Base-by-base conservation (phyloP, 2,113 vertebrate species). In the Xiphias gladius region DNA sequence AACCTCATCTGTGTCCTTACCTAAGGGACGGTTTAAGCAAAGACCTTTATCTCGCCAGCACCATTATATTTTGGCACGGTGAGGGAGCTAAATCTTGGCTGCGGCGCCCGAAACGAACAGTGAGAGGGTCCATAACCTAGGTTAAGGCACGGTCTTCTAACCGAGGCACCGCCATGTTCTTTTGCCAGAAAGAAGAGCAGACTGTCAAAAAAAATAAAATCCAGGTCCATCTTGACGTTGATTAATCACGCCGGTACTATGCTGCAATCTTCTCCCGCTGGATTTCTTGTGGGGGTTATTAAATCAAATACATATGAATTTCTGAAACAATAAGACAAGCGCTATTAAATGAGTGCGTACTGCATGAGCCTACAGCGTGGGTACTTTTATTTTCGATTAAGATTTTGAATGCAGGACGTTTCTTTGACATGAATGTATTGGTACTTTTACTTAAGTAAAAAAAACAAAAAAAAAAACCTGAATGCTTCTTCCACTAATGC, bases 161-260 rank as follows among this genome's bases (percentile, higher is more conserved):
- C 43, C 5, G 8, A 32, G 54, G 7, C 65, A 35, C 30, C 69
- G n/a, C 41, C 66, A 8, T 54, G 7, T 59, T 65, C 17, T 46
- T 68, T 69, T 64, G 22, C 0, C 35, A 9, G 0, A 66, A 72
- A 39, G 26, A 77, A 17, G 28, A 79, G 62, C 10, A 71, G 43
- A 72, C 3, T 7, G 28, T 3, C 26, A 28, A 69, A 83, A 50
- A 35, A 73, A 59, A 58, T 64, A 35, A 73, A 59, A 58, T 64
- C 46, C 28, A 24, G n/a, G 26, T 58, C 48, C 37, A 32, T 66
- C 17, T 69, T 12, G 4, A 73, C 30, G 22, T 67, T 55, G 19
- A 68, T 57, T 78, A 55, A 75, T 22, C 14, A n/a, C 68, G 66
- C 16, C 9, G 14, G 55, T 65, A 62, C 66, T 70, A 14, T 61